Evolutionary conservation across 30 jellyfish, hydroid and myxozoan species (phyloP).

Genomic region (Euphysa ruthae): DNA sequence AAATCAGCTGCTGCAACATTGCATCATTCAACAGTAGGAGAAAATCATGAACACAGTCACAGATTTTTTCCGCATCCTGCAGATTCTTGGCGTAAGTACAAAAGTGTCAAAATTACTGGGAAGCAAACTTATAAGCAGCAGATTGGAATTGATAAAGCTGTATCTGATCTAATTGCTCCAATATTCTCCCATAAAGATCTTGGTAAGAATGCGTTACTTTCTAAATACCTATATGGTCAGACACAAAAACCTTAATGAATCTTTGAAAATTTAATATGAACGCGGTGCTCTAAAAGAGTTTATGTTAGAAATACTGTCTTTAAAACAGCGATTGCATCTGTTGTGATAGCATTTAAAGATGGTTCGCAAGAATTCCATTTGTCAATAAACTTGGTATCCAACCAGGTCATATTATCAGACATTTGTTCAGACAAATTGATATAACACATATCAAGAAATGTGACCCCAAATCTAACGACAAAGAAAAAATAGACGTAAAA

Average conservation of each 20-base stretch:
- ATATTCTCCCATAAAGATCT: conserved; percentile 25
- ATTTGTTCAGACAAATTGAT: no score
- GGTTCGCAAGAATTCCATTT: no score
- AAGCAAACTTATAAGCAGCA: conserved; percentile 21
- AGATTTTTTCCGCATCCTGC: conserved; percentile 22
- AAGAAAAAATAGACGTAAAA: no score
- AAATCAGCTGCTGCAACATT: conserved; percentile 44
- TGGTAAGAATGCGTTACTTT: conserved; percentile 8
- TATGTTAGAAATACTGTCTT: conserved; percentile 9
- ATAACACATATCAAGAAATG: no score
- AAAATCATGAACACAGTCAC: conserved; percentile 12
- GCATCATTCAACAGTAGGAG: conserved; percentile 25
- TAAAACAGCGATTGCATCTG: conserved; percentile 27
- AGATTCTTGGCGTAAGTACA: conserved; percentile 44
- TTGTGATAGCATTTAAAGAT: conserved; percentile 13
- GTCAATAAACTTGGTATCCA: no score
- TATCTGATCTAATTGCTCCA: conserved; percentile 20
- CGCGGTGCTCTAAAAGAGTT: conserved; percentile 28
- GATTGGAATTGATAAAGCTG: conserved; percentile 13
- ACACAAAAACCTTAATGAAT: conserved; percentile 24
- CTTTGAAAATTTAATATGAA: conserved; percentile 21
- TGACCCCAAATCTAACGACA: no score
- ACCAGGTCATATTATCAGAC: no score
- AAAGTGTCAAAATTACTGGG: conserved; percentile 33
- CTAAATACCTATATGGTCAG: conserved; percentile 12